Evolutionary conservation across 1,140 invertebrate species (phyloP), one percentile per base, ranked within the genome.

Genomic region (Papilio aristodemus): DNA sequence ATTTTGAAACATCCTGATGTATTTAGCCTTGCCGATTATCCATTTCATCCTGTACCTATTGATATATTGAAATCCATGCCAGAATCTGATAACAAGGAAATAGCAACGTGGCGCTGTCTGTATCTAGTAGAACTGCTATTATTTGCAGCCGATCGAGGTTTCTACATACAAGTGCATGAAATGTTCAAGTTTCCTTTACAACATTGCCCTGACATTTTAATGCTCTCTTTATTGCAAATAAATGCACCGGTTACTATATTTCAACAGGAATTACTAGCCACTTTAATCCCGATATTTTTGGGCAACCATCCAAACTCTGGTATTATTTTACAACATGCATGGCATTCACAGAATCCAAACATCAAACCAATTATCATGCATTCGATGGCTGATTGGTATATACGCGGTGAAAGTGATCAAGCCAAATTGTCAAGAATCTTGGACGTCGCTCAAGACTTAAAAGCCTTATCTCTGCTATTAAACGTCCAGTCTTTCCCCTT

Each of bases 301-400:
- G 95, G 95, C 11, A 98, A 98, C 92, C 98, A 99, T 93, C 97
- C 97, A 0, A 99, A 99, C 89, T 97, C 97, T 60, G 97, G 94
- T 71, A 96, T 97, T 13, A 96, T 99, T 66, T 92, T 99, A 22
- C 97, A 99, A 89, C 96, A 98, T 86, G 97, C 97, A 0, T 99
- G 98, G 98, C 97, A 96, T 83, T 93, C 93, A 0, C 94, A 95
- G 80, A 94, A 94, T 75, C 92, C 94, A 7, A 94, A 94, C 64
- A 93, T 97, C 39, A 95, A 97, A 69, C 94, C 95, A 4, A 95
- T 98, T 50, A 96, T 99, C 37, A 98, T 99, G 95, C 97, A 98
- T 77, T 94, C 97, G 0, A 99, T 99, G 98, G 97, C 97, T 2
- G 98, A 99, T 67, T 99, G 98, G 97, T 99, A 99, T 86, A 93